Base-by-base conservation (phyloP, 2,888 invertebrate genomes). In the Pinctada fucata region DNA sequence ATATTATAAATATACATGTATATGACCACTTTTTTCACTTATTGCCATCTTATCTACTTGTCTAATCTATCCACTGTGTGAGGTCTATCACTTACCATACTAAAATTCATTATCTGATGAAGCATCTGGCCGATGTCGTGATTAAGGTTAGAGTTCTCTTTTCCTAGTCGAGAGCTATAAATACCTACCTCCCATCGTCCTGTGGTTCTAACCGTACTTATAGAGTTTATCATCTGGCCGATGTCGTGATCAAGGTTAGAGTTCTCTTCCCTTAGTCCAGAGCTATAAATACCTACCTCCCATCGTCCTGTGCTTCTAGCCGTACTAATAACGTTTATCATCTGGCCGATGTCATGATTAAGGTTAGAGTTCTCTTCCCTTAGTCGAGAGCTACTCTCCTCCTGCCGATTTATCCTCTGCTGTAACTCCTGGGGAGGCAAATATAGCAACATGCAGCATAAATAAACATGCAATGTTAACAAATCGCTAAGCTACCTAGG, bases 161-260 rank as follows among this genome's bases (percentile, higher is more conserved):
- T 88, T 51, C 88, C 83, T 10, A 90, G 79, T 64, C 87, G 80
- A 2, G 82, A 78, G 45, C 79, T 75, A 58, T 58, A 13, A 51
- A 47, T 10, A 81, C 85, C 78, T 80, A 91, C 91, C 82, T 91
- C 90, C 91, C 91, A 91, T 63, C 84, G 82, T n/a, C 90, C 91
- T 2, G 90, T 85, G 50, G 88, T 82, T 31, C 90, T 84, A 64
- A 91, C 91, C 10, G 84, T 79, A 72, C 87, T 87, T 72, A 92
- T 87, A 64, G 90, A 0, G 31, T 31, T 31, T 31, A 31, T 31
- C 13, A 92, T 88, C 74, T 89, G 86, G 81, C 90, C 88, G 8
- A 91, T 80, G 81, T 92, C 92, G 82, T 91, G 89, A 78, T 90
- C 90, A 4, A 91, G 85, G 83, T 90, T 89, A 50, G 87, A 81